Conservation (phyloP, 1,140 invertebrate species). For the Magallana gigas region DNA sequence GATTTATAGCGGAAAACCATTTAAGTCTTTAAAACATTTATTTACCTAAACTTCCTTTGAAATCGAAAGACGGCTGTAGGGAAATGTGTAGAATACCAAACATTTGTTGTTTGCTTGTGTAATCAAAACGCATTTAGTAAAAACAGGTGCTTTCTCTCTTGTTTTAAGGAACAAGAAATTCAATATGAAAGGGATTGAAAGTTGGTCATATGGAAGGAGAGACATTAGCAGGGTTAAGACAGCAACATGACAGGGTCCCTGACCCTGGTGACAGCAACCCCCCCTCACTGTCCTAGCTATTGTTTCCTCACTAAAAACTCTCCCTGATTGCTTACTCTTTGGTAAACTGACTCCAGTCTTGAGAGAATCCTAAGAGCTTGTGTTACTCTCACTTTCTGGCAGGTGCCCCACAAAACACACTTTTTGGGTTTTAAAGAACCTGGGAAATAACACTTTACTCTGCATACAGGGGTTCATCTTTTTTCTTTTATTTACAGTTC, state of each 20-base stretch:
- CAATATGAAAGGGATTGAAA: not conserved
- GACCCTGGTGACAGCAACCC: not conserved
- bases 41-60: no score
- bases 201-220: not conserved
- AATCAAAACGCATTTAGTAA: no score
- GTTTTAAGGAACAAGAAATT: not conserved
- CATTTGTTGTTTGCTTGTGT: no score
- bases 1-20: no score
- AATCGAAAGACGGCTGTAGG: no score
- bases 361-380: not conserved
- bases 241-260: constrained; percentile 2
- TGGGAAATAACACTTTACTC: no score
- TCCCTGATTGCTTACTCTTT: not conserved
- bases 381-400: not conserved
- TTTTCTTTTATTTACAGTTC: no score
- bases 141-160: no score
- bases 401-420: not conserved
- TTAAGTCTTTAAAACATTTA: no score
- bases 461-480: no score
- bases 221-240: constrained; percentile 3
- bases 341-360: not conserved
- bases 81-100: no score
- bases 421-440: no score
- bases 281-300: constrained; percentile 2
- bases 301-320: not conserved